Percentiles rank a stretch among this genome's conserved stretches.
Conservation (phyloP, 1,140 invertebrate species). For the Drosophila persimilis region DNA sequence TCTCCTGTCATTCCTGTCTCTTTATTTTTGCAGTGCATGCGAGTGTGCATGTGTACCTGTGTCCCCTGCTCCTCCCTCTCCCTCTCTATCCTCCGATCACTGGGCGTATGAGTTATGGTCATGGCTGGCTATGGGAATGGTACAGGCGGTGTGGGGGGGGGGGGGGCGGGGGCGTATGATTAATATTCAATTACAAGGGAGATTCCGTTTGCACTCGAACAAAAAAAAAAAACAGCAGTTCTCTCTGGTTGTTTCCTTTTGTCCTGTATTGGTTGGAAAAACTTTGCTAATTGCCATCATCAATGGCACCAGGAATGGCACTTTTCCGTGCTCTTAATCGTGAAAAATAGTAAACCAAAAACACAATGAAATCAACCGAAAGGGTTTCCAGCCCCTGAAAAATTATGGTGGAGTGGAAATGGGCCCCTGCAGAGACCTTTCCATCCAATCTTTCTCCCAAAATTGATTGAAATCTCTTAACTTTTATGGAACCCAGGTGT, state of each 20-base stretch:
- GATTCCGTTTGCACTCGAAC: slow-evolving; percentile 18
- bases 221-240: slow-evolving; percentile 31
- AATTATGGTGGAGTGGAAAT: too few species aligned
- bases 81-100: not conserved
- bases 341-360: slow-evolving; percentile 24
- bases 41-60: too few species aligned
- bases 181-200: slow-evolving; percentile 77
- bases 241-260: slow-evolving; percentile 16
- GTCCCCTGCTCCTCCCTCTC: too few species aligned
- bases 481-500: too few species aligned
- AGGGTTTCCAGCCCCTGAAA: too few species aligned
- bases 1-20: too few species aligned
- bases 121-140: slow-evolving; percentile 44
- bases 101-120: slow-evolving; percentile 41
- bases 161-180: slow-evolving; percentile 62
- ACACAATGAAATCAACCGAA: slow-evolving; percentile 49
- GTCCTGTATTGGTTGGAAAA: slow-evolving; percentile 52
- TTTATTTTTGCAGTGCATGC: too few species aligned
- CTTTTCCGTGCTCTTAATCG: too few species aligned
- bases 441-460: too few species aligned
- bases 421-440: too few species aligned
- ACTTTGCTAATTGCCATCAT: slow-evolving; percentile 74
- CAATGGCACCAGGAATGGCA: slow-evolving; percentile 19
- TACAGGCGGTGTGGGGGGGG: too few species aligned
- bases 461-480: too few species aligned